Evolutionary conservation across 2,797 vertebrate genomes (phyloP).

Genomic region (Lepus townsendii): DNA sequence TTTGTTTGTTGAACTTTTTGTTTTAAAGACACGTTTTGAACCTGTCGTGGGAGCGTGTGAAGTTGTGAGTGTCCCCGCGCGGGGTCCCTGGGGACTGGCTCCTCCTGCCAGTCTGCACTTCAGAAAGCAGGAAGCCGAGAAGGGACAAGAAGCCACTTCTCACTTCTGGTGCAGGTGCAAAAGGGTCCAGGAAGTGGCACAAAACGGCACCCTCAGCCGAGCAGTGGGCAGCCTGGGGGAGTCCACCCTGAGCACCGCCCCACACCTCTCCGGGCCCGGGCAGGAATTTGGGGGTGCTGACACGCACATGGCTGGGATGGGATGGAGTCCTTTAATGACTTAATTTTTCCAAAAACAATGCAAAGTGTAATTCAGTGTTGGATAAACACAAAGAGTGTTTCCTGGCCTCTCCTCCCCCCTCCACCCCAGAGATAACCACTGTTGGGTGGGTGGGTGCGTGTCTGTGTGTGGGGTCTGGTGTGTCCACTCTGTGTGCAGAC

Average conservation of each 20-base stretch:
- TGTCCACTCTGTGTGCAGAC: neutral
- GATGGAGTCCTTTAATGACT: no score
- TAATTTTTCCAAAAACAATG: neutral
- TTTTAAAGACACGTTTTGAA: neutral
- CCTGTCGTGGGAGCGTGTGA: neutral
- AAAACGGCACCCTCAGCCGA: neutral
- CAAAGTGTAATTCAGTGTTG: neutral
- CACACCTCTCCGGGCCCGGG: fast-evolving
- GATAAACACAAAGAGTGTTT: neutral
- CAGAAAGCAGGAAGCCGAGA: neutral
- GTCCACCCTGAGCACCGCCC: fast-evolving
- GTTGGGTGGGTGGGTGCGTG: no score
- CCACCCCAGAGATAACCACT: no score
- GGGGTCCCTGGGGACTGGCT: neutral
- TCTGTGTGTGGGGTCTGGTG: neutral
- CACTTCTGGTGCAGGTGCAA: neutral
- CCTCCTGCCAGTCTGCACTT: neutral
- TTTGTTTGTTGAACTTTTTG: neutral
- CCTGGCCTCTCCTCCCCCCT: neutral
- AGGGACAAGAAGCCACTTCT: neutral
- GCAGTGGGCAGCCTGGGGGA: no score
- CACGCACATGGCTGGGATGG: neutral
- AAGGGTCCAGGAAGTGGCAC: neutral
- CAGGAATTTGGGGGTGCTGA: neutral
- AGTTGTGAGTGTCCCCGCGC: neutral